Evolutionary conservation across 2,888 invertebrate species (phyloP), one percentile per base, ranked within the genome.

Genomic region (Hyposoter dolosus): DNA sequence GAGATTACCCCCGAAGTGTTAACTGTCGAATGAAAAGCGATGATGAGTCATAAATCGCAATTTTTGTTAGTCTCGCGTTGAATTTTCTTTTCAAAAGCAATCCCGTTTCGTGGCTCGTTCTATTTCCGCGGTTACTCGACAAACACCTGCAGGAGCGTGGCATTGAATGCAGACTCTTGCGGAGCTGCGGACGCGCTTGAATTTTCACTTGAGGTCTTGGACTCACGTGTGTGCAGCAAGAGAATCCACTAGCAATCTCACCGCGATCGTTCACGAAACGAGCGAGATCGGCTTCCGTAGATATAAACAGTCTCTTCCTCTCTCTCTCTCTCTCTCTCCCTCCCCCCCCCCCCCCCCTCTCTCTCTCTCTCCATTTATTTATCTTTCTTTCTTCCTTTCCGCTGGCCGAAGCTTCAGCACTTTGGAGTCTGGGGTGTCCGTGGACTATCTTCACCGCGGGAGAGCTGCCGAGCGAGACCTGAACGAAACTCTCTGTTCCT

Each of bases 271-370:
- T 79, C 65, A 45, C 56, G 78, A 69, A 85, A 85, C 69, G 83
- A 83, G 86, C 35, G 65, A 85, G 88, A 90, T 90, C 89, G 85
- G 88, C 89, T 90, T 86, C 90, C 86, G 89, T 85, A 90, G 81
- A 84, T 84, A 81, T 53, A 68, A 45, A 60, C 47, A 74, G 23
- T 71, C 19, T 65, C 45, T 45, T 56, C 72, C 32, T 17, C 35
- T 43, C 45, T 19, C 47, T 23, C 47, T 63, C 63, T 45, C 63
- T 43, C 32, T 40, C 28, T 17, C 45, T 47, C 6, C 12, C 69
- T 69, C 69, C 47, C 43, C n/a, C 19, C 10, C n/a, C 19, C 10
- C 19, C 23, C 28, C 9, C 45, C 32, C 6, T 19, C 69, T 69
- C 69, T 69, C 68, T n/a, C 19, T 19, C 35, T 23, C 10, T 28